phyloP scores from a whole-genome alignment of 1,140 invertebrate genomes.

The Aphelinus atriplicis region DNA sequence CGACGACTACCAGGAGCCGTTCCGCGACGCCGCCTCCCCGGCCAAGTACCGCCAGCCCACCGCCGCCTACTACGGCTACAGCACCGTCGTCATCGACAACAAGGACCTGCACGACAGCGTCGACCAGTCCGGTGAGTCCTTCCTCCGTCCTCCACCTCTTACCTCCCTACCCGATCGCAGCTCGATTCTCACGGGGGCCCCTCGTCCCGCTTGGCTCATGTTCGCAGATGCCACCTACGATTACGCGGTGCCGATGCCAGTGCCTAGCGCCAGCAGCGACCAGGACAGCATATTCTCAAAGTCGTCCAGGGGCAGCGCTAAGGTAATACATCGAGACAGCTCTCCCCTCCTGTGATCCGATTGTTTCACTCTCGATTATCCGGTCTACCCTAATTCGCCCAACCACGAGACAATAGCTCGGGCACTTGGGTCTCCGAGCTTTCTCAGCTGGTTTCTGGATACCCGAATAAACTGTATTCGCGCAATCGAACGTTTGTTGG shows the following conservation, averaged over 20 bases:
- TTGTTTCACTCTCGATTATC: too few species aligned
- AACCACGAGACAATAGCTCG: too few species aligned
- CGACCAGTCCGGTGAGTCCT: conserved; percentile 62
- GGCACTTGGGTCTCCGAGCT: too few species aligned
- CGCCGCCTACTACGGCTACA: conserved; percentile 68
- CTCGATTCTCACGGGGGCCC: too few species aligned
- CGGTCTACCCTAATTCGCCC: too few species aligned
- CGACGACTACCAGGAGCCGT: conserved; percentile 69
- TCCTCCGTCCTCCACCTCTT: too few species aligned
- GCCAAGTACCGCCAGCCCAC: conserved; percentile 63
- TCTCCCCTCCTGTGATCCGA: too few species aligned
- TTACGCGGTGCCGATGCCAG: conserved; percentile 67
- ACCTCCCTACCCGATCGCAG: too few species aligned
- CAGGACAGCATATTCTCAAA: conserved; percentile 68
- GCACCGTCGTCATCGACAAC: conserved; percentile 67
- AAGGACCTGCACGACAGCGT: conserved; percentile 65
- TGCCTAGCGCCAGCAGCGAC: conserved; percentile 65
- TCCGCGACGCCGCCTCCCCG: conserved; percentile 55
- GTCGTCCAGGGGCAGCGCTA: conserved; percentile 65
- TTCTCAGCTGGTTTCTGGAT: too few species aligned
- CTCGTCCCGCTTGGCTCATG: background rate
- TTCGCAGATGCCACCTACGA: conserved; percentile 66
- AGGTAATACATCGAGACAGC: conserved; percentile 46
- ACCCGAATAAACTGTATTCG: too few species aligned
- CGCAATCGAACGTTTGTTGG: too few species aligned